Percentiles rank a stretch among this genome's conserved stretches.
Conservation (phyloP, 1,140 invertebrate species). For the Megathymus violae region DNA sequence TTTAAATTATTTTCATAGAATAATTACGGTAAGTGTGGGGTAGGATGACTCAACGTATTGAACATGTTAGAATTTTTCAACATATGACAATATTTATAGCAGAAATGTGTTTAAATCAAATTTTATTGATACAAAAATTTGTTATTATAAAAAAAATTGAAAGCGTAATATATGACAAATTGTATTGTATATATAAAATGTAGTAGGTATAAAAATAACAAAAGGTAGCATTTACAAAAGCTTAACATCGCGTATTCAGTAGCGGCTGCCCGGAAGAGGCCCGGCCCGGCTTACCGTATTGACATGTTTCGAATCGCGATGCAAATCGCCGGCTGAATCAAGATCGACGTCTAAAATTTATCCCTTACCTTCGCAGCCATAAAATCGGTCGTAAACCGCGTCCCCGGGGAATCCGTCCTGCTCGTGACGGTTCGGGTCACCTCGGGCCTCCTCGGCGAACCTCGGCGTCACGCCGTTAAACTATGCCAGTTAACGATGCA, state of each 20-base stretch:
- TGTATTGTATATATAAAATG: too few species aligned
- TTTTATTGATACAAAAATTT: too few species aligned
- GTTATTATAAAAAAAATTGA: too few species aligned
- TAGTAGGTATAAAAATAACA: too few species aligned
- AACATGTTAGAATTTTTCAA: too few species aligned
- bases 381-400: constrained; percentile 42
- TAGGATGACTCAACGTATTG: too few species aligned
- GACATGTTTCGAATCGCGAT: constrained; percentile 27
- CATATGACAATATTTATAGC: not conserved
- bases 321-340: constrained; percentile 36
- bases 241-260: not conserved
- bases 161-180: too few species aligned
- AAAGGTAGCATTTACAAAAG: too few species aligned
- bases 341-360: constrained; percentile 38
- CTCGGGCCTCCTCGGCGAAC: constrained; percentile 30
- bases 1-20: too few species aligned
- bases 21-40: too few species aligned
- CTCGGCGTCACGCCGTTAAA: constrained; percentile 31
- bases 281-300: constrained; percentile 16
- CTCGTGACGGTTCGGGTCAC: constrained; percentile 26
- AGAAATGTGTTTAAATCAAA: too few species aligned
- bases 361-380: constrained; percentile 44
- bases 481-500: constrained; percentile 37
- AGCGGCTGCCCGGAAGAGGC: not conserved
- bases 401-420: constrained; percentile 11